Evolutionary conservation across 2,113 vertebrate species (phyloP), one percentile per base, ranked within the genome.

Genomic region (Tupaia chinensis): DNA sequence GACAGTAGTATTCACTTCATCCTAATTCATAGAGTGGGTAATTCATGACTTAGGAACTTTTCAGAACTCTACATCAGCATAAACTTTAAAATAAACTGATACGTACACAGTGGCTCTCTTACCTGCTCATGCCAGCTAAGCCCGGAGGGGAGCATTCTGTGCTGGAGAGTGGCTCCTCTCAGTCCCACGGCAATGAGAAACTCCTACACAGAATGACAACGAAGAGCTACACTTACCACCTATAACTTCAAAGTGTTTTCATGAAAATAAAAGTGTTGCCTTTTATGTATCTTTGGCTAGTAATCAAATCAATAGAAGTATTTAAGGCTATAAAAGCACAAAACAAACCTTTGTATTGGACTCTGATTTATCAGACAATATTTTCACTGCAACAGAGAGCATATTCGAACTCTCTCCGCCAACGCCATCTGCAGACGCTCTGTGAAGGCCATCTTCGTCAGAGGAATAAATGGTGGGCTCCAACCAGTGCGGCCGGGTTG

Each of bases 91-190:
- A 92, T 25, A 97, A 72, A 32, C 9, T 8, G 0, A 0, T 66
- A 13, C 1, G n/a, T 20, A 70, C 81, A n/a, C 16, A 53, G 23
- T 17, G 90, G 60, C 32, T 94, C 82, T 32, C 97, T 97, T 70
- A 99, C 99, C 99, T 99, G 99, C 77, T 99, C 99, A 8, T 99
- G 99, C 99, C 99, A 99, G 96, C 99, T 99, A 96, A 99, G 98
- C 76, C 99, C 99, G 7, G 99, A 98, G 58, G 99, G 99, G 84
- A 99, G 98, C 29, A 99, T 98, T 95, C 99, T 98, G 97, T 99
- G 99, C 98, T 99, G 99, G 10, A 99, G 98, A 10, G 99, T 99
- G 63, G 99, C 99, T 96, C 99, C 99, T 98, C 99, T 99, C 34
- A 99, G 98, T 79, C 99, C 99, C 86, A 99, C 97, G 61, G 99